Conservation (phyloP, 2,113 vertebrate genomes). For the Atlantisia rogersi region DNA sequence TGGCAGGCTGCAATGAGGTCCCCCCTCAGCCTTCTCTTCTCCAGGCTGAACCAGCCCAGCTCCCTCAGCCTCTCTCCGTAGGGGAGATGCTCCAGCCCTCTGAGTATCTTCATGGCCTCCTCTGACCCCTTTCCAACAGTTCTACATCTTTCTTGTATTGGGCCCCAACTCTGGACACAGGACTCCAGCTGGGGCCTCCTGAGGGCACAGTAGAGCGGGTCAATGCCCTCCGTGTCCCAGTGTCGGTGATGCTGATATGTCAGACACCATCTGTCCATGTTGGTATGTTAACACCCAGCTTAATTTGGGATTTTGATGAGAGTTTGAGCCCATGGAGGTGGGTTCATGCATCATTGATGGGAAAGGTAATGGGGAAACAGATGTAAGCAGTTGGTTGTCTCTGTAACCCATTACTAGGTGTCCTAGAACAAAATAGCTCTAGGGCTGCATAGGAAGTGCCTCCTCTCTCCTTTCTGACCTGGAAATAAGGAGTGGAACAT, state of each 20-base stretch:
- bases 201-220: too few relatives aligned
- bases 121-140: too few relatives aligned
- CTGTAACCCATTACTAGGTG: not conserved
- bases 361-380: not conserved
- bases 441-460: not conserved
- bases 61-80: too few relatives aligned
- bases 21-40: too few relatives aligned
- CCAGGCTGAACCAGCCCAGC: too few relatives aligned
- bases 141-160: too few relatives aligned
- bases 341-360: slow-evolving; percentile 1
- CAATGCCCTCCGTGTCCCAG: too few relatives aligned
- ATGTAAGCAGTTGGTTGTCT: slow-evolving; percentile 13
- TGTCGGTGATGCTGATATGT: fast-evolving
- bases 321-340: not conserved
- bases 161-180: too few relatives aligned
- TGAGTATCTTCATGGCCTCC: too few relatives aligned
- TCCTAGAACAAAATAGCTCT: not conserved
- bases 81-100: too few relatives aligned
- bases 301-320: not conserved
- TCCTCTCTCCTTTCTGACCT: not conserved
- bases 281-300: not conserved
- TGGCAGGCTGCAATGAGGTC: too few relatives aligned
- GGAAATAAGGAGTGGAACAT: not conserved
- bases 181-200: too few relatives aligned
- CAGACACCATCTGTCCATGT: not conserved